These are phyloP conservation scores for Oreochromis niloticus DNA, from an alignment of 2,113 vertebrate genomes.

Conservation along the genomic window DNA sequence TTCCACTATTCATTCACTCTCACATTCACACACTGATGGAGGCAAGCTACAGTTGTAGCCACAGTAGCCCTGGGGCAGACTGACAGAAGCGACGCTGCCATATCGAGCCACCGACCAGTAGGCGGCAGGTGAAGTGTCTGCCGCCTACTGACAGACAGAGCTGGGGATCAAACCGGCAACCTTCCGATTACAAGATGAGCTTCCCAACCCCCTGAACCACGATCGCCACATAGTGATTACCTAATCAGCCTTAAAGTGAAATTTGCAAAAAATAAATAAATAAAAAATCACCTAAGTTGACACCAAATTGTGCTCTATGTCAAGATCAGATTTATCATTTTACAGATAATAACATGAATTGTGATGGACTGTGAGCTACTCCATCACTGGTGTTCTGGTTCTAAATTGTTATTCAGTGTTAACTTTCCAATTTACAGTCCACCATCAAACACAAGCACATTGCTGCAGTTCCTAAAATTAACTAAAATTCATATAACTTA, in stretches of 20 bases:
- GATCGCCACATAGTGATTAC: neutral
- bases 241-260: neutral
- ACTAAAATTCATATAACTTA: neutral
- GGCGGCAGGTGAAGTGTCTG: too few relatives aligned
- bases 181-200: too few relatives aligned
- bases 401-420: fast-evolving
- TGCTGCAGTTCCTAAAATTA: fast-evolving
- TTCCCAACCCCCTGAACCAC: too few relatives aligned
- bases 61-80: too few relatives aligned
- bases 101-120: too few relatives aligned
- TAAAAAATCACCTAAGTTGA: neutral
- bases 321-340: neutral
- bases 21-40: too few relatives aligned
- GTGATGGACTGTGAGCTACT: neutral
- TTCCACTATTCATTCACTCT: too few relatives aligned
- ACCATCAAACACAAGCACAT: neutral
- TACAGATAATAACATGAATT: neutral
- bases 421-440: neutral
- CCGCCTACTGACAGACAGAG: too few relatives aligned
- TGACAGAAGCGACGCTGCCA: too few relatives aligned
- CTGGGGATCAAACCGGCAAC: too few relatives aligned
- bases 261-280: neutral
- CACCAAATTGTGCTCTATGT: neutral
- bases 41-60: too few relatives aligned
- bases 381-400: neutral